These are phyloP conservation scores for Percopsis transmontana DNA, from an alignment of 2,113 vertebrate genomes.

Conservation along the genomic window DNA sequence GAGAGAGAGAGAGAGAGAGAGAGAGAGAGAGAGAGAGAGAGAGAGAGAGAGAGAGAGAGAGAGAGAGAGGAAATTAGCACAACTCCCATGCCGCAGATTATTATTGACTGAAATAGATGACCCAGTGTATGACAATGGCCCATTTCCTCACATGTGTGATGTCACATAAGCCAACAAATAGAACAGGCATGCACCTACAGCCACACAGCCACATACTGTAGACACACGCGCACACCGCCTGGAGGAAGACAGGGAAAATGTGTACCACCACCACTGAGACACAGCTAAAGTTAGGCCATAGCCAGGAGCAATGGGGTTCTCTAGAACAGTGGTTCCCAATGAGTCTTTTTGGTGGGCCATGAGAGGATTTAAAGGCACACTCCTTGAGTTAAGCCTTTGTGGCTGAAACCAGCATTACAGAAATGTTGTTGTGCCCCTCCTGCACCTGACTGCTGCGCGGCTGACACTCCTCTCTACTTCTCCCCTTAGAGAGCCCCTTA, in stretches of 20 bases:
- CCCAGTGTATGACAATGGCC: conserved; percentile 56
- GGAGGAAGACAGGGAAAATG: too few species aligned
- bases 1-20: neutral
- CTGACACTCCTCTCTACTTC: neutral
- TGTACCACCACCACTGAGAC: conserved; percentile 24
- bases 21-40: neutral
- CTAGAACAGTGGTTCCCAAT: neutral
- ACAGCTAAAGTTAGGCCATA: conserved; percentile 36
- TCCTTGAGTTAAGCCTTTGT: neutral
- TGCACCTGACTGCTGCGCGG: too few species aligned
- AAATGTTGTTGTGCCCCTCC: too few species aligned
- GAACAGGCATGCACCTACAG: neutral
- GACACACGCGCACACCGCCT: conserved; percentile 11
- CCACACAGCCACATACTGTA: conserved; percentile 38
- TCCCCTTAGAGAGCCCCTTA: neutral
- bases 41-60: neutral
- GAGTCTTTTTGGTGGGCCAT: neutral
- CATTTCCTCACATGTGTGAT: conserved; percentile 37
- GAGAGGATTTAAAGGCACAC: neutral
- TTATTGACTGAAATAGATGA: conserved; percentile 66
- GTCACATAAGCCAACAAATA: conserved; percentile 27
- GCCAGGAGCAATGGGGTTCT: conserved; percentile 20
- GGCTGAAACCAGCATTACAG: too few species aligned
- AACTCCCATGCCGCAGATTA: conserved; percentile 64
- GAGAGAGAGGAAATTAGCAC: conserved; percentile 56